Percentiles rank a stretch among this genome's conserved stretches.
Conservation (phyloP, 2,888 invertebrate genomes). For the Tachystola acroxantha region DNA sequence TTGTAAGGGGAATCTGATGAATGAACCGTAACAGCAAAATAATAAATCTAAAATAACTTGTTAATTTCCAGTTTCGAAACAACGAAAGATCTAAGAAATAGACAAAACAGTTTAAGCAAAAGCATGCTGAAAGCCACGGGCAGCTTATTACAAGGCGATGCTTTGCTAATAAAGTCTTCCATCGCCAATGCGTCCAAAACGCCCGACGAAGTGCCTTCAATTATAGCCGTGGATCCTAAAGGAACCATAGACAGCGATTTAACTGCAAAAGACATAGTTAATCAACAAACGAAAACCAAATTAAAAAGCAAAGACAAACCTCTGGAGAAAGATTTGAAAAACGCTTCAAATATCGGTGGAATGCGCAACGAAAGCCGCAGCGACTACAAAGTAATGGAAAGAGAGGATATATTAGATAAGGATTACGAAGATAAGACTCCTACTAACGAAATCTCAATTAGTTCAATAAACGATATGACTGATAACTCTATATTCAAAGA, state of each 20-base stretch:
- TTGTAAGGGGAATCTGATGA: no score
- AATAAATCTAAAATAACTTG: no score
- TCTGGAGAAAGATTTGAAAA: conserved; percentile 58
- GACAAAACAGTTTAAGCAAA: conserved; percentile 67
- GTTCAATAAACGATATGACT: conserved; percentile 70
- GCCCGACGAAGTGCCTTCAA: conserved; percentile 49
- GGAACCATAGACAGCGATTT: conserved; percentile 25
- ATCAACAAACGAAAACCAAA: conserved; percentile 45
- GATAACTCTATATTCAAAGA: conserved; percentile 69
- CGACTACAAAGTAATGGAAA: conserved; percentile 39
- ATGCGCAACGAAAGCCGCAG: conserved; percentile 44
- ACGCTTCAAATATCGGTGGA: conserved; percentile 55
- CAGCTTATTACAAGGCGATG: conserved; percentile 63
- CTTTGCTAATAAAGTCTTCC: conserved; percentile 59
- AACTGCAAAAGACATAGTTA: conserved; percentile 30
- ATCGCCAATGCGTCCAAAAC: conserved; percentile 48
- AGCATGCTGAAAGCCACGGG: conserved; percentile 67
- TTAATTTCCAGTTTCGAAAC: conserved; percentile 61
- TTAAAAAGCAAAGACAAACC: conserved; percentile 53
- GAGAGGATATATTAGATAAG: conserved; percentile 49
- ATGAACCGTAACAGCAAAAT: no score
- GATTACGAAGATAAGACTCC: conserved; percentile 65
- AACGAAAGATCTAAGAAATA: conserved; percentile 65
- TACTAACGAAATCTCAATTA: conserved; percentile 69
- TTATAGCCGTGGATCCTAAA: conserved; percentile 42